Conservation (phyloP, 2,113 vertebrate genomes). For the Tinamus guttatus region DNA sequence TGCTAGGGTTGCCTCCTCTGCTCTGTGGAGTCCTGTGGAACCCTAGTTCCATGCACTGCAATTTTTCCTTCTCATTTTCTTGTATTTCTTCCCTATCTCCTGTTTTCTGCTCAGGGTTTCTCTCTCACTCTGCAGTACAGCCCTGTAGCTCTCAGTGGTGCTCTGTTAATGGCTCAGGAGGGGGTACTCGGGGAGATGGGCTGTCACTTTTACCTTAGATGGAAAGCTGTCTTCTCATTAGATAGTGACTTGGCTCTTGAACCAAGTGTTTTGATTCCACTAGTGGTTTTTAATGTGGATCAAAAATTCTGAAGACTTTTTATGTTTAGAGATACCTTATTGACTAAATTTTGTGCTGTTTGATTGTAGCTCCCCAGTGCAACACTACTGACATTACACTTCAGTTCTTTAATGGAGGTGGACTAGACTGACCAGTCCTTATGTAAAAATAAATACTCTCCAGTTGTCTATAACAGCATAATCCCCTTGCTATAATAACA, state of each 20-base stretch:
- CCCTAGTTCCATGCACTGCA: not conserved
- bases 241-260: not conserved
- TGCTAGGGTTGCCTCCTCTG: not conserved
- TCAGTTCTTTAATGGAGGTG: constrained; percentile 15
- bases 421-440: constrained; percentile 4
- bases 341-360: constrained; percentile 13
- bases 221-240: not conserved
- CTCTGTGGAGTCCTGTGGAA: not conserved
- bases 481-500: not conserved
- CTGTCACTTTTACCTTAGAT: not conserved
- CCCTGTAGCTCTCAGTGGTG: not conserved
- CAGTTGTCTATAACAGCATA: not conserved
- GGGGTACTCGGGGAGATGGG: not conserved
- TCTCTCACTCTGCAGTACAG: not conserved
- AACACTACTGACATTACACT: not conserved
- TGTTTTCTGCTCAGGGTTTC: not conserved
- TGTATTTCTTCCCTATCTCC: not conserved
- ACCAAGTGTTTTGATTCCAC: not conserved
- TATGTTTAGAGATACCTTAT: not conserved
- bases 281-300: not conserved
- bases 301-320: not conserved
- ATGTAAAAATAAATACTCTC: not conserved
- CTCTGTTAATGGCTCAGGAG: not conserved
- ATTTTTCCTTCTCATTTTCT: not conserved
- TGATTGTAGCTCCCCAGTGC: constrained; percentile 1